Percentiles rank a stretch among this genome's conserved stretches.
phyloP scores from a whole-genome alignment of 2,113 vertebrate genomes.

The Atractosteus spatula region DNA sequence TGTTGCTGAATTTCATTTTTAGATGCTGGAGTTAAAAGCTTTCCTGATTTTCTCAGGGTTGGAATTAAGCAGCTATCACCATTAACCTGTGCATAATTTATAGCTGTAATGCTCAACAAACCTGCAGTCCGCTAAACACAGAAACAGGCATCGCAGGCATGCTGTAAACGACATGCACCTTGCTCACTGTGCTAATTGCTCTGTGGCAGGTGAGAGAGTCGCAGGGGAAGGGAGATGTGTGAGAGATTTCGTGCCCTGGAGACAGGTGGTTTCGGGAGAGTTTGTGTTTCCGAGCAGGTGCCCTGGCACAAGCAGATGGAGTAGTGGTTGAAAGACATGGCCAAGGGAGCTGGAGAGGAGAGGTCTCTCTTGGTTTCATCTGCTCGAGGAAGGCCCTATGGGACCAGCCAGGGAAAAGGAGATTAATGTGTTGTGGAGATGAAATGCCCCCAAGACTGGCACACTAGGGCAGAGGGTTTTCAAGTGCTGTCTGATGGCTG shows the following conservation, averaged over 20 bases:
- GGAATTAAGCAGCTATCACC: too few species aligned
- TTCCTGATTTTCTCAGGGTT: too few species aligned
- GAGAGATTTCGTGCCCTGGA: conserved; percentile 32
- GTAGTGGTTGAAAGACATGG: conserved; percentile 54
- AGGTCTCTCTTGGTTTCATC: conserved; percentile 56
- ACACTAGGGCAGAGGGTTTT: too few species aligned
- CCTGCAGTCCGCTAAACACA: too few species aligned
- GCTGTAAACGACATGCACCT: background rate
- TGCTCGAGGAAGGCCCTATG: conserved; percentile 52
- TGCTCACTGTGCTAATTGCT: background rate
- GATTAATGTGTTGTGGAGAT: background rate
- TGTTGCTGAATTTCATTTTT: too few species aligned
- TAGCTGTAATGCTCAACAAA: too few species aligned
- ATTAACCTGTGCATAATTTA: too few species aligned
- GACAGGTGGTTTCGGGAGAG: conserved; percentile 57
- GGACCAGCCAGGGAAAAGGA: conserved; percentile 15
- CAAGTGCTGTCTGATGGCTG: too few species aligned
- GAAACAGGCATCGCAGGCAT: too few species aligned
- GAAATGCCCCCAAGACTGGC: too few species aligned
- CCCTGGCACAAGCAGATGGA: conserved; percentile 57
- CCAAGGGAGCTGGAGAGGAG: conserved; percentile 22
- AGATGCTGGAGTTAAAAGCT: too few species aligned
- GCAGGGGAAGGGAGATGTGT: conserved; percentile 15
- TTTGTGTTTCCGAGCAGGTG: conserved; percentile 59
- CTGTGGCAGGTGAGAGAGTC: background rate